These are phyloP conservation scores for Doris montereyensis DNA, from an alignment of 2,888 invertebrate genomes.

Conservation along the genomic window DNA sequence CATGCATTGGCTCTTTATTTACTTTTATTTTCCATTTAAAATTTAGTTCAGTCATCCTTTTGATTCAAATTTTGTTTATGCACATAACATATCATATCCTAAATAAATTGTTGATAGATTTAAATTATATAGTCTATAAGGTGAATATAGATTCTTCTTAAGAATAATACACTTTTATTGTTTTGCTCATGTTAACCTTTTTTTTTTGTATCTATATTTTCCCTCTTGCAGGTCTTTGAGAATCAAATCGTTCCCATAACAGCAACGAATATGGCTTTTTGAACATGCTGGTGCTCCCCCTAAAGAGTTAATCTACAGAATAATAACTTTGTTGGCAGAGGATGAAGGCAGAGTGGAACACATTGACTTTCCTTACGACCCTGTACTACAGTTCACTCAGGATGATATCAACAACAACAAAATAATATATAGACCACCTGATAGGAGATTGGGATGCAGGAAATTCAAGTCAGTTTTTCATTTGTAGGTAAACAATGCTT, in stretches of 20 bases:
- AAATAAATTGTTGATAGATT: background rate
- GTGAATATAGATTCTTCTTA: too few species aligned
- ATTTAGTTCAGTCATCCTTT: too few species aligned
- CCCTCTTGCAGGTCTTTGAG: constrained; percentile 55
- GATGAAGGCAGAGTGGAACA: constrained; percentile 64
- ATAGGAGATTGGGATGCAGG: constrained; percentile 54
- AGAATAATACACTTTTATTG: too few species aligned
- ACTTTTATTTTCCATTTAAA: too few species aligned
- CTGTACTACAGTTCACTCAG: constrained; percentile 62
- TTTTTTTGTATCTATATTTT: too few species aligned
- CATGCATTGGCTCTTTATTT: too few species aligned
- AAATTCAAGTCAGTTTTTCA: constrained; percentile 58
- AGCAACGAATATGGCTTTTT: constrained; percentile 52
- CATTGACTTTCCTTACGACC: constrained; percentile 55
- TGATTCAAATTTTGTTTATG: too few species aligned
- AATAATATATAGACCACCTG: constrained; percentile 66
- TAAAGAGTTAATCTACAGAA: constrained; percentile 53
- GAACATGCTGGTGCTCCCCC: constrained; percentile 51
- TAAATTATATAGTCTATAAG: background rate
- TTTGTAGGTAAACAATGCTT: constrained; percentile 64
- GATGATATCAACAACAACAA: constrained; percentile 66
- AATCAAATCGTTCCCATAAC: constrained; percentile 62
- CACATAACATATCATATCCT: background rate
- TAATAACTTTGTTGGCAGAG: constrained; percentile 54
- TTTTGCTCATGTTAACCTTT: too few species aligned